phyloP scores from a whole-genome alignment of 2,113 vertebrate genomes.

The Plotosus lineatus region DNA sequence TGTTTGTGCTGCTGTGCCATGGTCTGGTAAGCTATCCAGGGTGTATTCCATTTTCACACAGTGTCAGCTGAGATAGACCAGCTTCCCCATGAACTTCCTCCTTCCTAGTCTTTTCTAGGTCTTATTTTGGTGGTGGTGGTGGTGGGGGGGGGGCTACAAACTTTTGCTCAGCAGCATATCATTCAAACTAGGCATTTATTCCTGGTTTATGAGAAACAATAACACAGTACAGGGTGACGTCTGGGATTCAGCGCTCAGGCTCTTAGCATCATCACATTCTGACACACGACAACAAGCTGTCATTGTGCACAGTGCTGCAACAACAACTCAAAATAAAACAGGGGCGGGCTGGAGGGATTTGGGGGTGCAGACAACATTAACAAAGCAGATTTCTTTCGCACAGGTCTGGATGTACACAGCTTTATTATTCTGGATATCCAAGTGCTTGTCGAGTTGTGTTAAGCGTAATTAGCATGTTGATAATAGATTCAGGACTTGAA shows the following conservation, averaged over 20 bases:
- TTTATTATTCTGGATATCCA: slow-evolving; percentile 66
- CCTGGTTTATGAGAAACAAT: not conserved
- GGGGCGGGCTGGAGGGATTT: too few relatives aligned
- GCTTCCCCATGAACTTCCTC: too few relatives aligned
- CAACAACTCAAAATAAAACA: slow-evolving; percentile 38
- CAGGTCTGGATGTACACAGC: slow-evolving; percentile 53
- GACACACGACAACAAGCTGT: slow-evolving; percentile 53
- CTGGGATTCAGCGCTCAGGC: not conserved
- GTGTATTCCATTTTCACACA: too few relatives aligned
- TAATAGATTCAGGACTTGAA: slow-evolving; percentile 46
- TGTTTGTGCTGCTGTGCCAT: too few relatives aligned
- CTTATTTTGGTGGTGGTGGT: not conserved
- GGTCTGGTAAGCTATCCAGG: too few relatives aligned
- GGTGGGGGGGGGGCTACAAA: not conserved
- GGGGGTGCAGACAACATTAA: slow-evolving; percentile 3
- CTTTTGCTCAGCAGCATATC: not conserved
- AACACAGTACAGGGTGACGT: not conserved
- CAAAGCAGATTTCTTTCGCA: not conserved
- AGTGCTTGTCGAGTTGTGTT: slow-evolving; percentile 58
- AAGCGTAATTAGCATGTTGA: slow-evolving; percentile 73
- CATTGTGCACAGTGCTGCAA: slow-evolving; percentile 56
- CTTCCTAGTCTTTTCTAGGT: not conserved
- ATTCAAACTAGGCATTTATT: not conserved
- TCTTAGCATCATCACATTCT: slow-evolving; percentile 38
- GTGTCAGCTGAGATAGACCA: too few relatives aligned